Evolutionary conservation across 2,797 vertebrate genomes (phyloP).

Genomic region (Yasuhikotakia modesta): DNA sequence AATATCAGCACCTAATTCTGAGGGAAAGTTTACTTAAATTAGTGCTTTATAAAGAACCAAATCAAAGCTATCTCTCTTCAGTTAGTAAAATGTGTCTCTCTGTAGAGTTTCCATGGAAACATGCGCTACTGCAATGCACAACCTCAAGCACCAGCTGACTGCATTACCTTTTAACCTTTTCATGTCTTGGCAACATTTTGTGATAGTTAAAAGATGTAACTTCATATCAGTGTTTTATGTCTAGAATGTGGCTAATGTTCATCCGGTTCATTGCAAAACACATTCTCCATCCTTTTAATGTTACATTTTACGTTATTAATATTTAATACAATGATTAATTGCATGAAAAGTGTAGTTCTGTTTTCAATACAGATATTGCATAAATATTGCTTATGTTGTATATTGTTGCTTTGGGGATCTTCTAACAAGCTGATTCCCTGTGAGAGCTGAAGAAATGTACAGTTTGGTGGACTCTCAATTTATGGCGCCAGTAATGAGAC

Average conservation of each 20-base stretch:
- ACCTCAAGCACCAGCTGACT: slow-evolving; percentile 56
- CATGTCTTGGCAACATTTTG: slow-evolving; percentile 33
- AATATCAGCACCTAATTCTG: slow-evolving; percentile 54
- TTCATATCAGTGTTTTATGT: neutral
- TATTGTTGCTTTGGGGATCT: slow-evolving; percentile 41
- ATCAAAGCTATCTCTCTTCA: slow-evolving; percentile 30
- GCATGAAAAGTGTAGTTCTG: too few relatives aligned
- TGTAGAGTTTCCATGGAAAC: slow-evolving; percentile 77
- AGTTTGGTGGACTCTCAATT: slow-evolving; percentile 53
- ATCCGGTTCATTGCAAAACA: neutral
- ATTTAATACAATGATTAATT: neutral
- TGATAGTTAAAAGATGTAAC: neutral
- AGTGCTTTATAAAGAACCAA: slow-evolving; percentile 32
- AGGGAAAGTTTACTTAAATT: slow-evolving; percentile 5
- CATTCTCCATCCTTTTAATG: neutral
- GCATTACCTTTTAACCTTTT: slow-evolving; percentile 59
- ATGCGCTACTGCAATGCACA: slow-evolving; percentile 59
- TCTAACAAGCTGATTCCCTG: slow-evolving; percentile 34
- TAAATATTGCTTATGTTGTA: slow-evolving; percentile 42
- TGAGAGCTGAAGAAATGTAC: slow-evolving; percentile 45
- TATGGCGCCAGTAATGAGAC: slow-evolving; percentile 43
- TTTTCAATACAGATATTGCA: too few relatives aligned
- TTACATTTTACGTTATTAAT: neutral
- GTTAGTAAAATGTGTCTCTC: slow-evolving; percentile 60
- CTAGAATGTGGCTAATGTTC: neutral